Conservation (phyloP, 2,113 vertebrate species). For the Crotalus horridus region DNA sequence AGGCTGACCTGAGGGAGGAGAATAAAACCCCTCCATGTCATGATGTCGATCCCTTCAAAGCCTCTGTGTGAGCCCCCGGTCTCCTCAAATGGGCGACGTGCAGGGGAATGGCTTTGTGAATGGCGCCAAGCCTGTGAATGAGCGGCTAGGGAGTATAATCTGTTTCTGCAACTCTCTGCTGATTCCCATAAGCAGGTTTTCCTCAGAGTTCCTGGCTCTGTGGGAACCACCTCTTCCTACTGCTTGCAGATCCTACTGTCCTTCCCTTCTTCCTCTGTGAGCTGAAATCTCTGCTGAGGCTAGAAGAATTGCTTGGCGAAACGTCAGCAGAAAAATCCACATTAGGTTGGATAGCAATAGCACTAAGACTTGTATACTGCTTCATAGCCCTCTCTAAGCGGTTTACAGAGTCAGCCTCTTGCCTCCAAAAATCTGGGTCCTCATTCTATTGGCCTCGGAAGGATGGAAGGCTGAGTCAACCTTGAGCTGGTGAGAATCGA, state of each 20-base stretch:
- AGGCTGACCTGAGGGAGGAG: neutral
- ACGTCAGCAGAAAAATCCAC: neutral
- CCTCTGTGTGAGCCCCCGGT: fast-evolving
- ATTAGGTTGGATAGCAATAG: neutral
- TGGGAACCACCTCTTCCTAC: neutral
- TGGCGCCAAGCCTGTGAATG: no score
- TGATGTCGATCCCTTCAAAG: neutral
- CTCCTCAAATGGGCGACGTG: neutral
- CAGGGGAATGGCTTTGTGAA: neutral
- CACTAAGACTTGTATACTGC: neutral
- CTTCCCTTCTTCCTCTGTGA: neutral
- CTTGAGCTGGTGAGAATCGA: neutral
- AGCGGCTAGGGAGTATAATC: no score
- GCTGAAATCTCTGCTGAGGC: neutral
- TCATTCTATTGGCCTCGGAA: neutral
- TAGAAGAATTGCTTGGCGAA: neutral
- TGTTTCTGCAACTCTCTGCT: neutral
- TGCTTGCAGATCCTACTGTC: neutral
- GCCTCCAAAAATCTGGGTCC: neutral
- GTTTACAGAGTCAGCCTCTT: neutral
- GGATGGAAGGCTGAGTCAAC: neutral
- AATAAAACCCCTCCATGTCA: neutral
- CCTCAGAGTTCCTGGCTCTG: neutral
- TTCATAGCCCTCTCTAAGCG: neutral
- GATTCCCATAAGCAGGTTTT: neutral